Conservation (phyloP, 2,797 vertebrate species). For the Tokudaia muenninki region DNA sequence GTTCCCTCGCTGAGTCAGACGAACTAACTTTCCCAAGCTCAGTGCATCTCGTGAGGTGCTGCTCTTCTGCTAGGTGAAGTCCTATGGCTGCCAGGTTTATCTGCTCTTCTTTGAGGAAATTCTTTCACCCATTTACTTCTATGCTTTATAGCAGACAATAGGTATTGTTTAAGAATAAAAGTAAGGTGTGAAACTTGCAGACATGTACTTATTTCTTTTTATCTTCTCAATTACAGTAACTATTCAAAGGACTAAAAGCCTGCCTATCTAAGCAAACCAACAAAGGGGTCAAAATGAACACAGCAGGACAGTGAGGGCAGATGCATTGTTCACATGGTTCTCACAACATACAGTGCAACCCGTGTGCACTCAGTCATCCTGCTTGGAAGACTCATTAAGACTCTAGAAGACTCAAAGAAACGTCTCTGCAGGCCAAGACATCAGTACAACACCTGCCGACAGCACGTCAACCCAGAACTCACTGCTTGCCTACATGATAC, state of each 20-base stretch:
- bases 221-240: constrained; percentile 26
- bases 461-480: not conserved
- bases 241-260: not conserved
- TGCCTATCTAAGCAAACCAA: not conserved
- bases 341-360: not conserved
- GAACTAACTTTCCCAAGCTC: constrained; percentile 69
- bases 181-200: not conserved
- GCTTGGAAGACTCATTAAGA: not conserved
- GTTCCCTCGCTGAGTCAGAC: constrained; percentile 54
- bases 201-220: not conserved
- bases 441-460: rapidly evolving
- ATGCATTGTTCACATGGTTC: not conserved
- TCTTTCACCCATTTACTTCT: not conserved
- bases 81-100: not conserved
- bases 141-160: not conserved
- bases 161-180: constrained; percentile 17
- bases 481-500: not conserved
- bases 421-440: not conserved
- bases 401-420: not conserved
- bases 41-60: constrained; percentile 49
- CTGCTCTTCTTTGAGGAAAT: constrained; percentile 51
- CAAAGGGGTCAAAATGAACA: not conserved
- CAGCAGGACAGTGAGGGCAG: not conserved
- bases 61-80: not conserved
- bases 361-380: not conserved